These are phyloP conservation scores for Zaprionus taronus DNA, from an alignment of 1,140 invertebrate species.

Conservation along the genomic window DNA sequence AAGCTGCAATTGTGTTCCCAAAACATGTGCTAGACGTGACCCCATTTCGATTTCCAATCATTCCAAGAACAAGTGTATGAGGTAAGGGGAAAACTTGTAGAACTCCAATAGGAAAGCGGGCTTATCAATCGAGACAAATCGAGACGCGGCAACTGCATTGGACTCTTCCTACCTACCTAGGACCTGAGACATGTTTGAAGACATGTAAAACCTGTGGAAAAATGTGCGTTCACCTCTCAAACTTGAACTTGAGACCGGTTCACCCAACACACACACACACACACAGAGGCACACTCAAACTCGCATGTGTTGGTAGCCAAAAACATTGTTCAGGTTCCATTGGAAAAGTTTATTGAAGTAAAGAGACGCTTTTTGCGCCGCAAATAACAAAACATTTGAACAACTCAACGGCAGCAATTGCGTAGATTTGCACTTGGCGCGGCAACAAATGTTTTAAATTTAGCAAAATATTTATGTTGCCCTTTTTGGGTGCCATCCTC, in stretches of 20 bases:
- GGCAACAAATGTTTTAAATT: not conserved
- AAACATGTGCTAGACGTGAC: not conserved
- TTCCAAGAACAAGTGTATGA: not conserved
- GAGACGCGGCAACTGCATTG: not conserved
- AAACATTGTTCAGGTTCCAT: conserved; percentile 8
- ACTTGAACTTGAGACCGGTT: conserved; percentile 35
- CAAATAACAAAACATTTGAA: not conserved
- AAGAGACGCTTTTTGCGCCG: conserved; percentile 5
- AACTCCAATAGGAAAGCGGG: not conserved
- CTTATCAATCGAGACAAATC: not conserved
- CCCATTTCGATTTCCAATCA: not conserved
- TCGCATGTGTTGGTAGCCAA: not conserved
- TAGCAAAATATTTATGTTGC: not conserved
- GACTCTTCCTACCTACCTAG: not conserved
- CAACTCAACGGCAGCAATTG: not conserved
- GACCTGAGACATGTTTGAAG: not conserved
- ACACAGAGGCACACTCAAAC: not conserved
- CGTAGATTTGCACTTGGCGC: not conserved
- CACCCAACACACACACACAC: conserved; percentile 4
- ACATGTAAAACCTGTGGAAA: conserved; percentile 2
- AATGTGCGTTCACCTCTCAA: conserved; percentile 18
- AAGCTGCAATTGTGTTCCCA: not conserved
- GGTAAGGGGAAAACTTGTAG: not conserved
- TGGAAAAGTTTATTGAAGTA: not conserved
- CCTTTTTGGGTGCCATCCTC: not conserved